These are phyloP conservation scores for Anseranas semipalmata DNA, from an alignment of 2,113 vertebrate species.

Conservation along the genomic window DNA sequence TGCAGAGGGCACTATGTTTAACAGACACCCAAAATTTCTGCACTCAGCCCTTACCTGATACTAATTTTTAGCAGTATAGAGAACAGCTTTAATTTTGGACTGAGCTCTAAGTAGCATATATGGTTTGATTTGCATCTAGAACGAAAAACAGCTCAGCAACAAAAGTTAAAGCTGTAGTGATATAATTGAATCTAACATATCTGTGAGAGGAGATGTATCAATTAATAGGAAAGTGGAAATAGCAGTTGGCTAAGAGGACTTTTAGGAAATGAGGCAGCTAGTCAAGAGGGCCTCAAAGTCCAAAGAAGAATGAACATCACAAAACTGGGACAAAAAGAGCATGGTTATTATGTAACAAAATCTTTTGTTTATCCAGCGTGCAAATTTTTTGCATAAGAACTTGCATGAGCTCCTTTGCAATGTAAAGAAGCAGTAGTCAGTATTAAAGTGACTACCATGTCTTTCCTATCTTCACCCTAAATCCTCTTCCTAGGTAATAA, in stretches of 20 bases:
- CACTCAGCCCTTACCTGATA: background rate
- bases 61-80: background rate
- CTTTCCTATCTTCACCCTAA: background rate
- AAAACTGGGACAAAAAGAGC: background rate
- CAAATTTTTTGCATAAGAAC: background rate
- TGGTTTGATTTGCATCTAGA: slow-evolving; percentile 12
- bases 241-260: background rate
- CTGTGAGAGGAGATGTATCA: background rate
- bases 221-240: background rate
- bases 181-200: slow-evolving; percentile 19
- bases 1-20: background rate
- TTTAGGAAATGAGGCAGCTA: slow-evolving; percentile 15
- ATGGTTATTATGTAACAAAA: background rate
- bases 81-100: background rate
- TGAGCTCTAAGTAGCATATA: background rate
- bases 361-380: background rate
- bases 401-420: background rate
- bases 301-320: background rate
- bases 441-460: background rate
- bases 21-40: background rate
- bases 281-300: background rate
- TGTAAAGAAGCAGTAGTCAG: background rate
- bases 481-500: background rate
- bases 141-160: background rate
- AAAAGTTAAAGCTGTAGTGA: background rate